Base-by-base conservation (phyloP, 37 sponge, comb jelly and placozoan species). In the Aplysina aerophoba region DNA sequence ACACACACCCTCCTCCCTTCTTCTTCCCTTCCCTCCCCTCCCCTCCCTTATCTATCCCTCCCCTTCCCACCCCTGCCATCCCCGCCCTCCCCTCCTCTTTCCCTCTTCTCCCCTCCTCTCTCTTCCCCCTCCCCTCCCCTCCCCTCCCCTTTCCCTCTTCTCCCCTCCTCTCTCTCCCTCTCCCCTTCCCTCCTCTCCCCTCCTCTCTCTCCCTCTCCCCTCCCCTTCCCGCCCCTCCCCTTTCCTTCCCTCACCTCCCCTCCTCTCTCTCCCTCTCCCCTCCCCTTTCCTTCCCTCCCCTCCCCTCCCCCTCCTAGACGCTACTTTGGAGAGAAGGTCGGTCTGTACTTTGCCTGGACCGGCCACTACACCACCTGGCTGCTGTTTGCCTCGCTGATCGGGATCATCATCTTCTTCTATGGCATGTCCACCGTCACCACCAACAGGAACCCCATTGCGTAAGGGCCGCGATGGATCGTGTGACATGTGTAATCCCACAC, bases 251-350 rank as follows among this genome's bases (percentile, higher is more conserved):
- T 8, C 8, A 3, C 50, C 50, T 8, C 8, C 50, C 50, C 50
- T 8, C 8, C 50, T 0, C 40, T 36, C 39, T 75, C 22, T 59
- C 50, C 8, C 50, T 44, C 50, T 8, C 8, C 50, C 50, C 50
- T 8, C 8, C 50, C 50, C 50, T 8, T 44, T 8, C 50, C 50
- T 8, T 44, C 50, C 50, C 50, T 8, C 8, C 50, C 50, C 50
- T 8, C 8, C 50, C 50, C 50, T 8, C 8, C 50, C 8, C 40
- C 28, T 30, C 74, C 22, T 59, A 94, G 99, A 58, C 89, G 83
- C 33, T 99, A 99, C 83, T 99, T 99, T 90, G 99, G 99, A 28
- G 99, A 99, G 83, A 99, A 99, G 84, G 85, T 99, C 37, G 97
- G 95, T 38, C 87, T 99, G 84, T 99, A 99, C 85, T 99, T 99